A percentile compares a stretch with the other conserved stretches of the same genome.
These are phyloP conservation scores for Cepaea nemoralis DNA, from an alignment of 1,140 invertebrate genomes.

Conservation along the genomic window DNA sequence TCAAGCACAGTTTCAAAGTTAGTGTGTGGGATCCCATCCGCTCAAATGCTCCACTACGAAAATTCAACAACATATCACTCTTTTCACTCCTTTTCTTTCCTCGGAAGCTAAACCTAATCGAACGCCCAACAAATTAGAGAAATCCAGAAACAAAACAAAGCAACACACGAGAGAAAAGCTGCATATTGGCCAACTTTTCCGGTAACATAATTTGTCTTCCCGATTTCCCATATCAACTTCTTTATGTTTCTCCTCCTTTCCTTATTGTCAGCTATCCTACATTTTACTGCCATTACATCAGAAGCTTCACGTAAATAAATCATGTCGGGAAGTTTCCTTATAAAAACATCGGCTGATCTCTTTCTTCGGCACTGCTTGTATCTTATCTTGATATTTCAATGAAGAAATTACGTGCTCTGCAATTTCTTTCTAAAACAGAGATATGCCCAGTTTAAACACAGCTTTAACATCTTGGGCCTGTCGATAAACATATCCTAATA, in stretches of 20 bases:
- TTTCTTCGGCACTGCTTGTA: not conserved
- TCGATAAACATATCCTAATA: conserved; percentile 9
- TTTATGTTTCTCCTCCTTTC: not conserved
- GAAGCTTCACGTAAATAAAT: not conserved
- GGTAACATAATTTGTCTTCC: not conserved
- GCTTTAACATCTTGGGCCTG: not conserved
- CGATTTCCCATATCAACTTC: not conserved
- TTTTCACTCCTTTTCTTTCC: not conserved
- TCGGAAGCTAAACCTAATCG: too few species aligned
- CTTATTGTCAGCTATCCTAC: not conserved
- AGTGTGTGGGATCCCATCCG: too few species aligned
- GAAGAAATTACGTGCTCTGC: not conserved
- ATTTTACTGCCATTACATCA: not conserved
- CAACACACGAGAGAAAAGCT: not conserved
- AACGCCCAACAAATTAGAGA: too few species aligned
- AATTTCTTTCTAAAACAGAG: not conserved
- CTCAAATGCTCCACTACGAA: too few species aligned
- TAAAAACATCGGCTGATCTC: not conserved
- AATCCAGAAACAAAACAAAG: not conserved
- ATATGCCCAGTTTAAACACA: conserved; percentile 6
- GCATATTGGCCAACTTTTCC: not conserved
- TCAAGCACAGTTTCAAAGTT: too few species aligned
- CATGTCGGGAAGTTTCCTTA: not conserved
- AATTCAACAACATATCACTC: not conserved
- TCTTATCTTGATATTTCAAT: conserved; percentile 16